A percentile compares a stretch with the other conserved stretches of the same genome.
These are phyloP conservation scores for Alentia gelatinosa DNA, from an alignment of 2,888 invertebrate genomes.

Conservation along the genomic window DNA sequence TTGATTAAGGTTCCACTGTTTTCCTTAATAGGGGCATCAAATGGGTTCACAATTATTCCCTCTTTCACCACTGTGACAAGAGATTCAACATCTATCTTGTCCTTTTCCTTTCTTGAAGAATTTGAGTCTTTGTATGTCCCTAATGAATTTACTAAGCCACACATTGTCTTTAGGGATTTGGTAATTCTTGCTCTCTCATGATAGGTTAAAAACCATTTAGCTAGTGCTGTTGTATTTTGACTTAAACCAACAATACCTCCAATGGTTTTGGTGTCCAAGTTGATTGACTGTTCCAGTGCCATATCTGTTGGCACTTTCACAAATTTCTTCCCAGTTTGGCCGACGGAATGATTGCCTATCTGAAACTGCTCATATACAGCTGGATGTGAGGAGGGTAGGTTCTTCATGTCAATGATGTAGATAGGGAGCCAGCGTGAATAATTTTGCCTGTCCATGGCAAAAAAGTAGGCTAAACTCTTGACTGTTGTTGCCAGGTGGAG, in stretches of 20 bases:
- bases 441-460: background rate
- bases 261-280: background rate
- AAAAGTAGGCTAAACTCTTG: background rate
- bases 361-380: background rate
- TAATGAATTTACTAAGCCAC: too few relatives aligned
- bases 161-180: background rate
- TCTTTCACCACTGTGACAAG: background rate
- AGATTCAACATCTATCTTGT: background rate
- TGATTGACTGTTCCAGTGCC: slow-evolving; percentile 15
- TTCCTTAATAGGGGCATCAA: background rate
- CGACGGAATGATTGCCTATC: background rate
- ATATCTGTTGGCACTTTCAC: background rate
- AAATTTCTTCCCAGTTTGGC: background rate
- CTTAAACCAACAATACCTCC: background rate
- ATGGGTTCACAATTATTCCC: background rate
- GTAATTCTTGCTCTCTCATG: background rate
- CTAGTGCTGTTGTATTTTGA: background rate
- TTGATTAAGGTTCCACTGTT: background rate
- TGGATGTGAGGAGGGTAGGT: background rate
- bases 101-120: background rate
- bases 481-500: background rate
- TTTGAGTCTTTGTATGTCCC: too few relatives aligned
- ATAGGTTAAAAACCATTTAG: background rate
- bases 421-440: background rate
- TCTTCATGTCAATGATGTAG: background rate